Evolutionary conservation across 1,140 invertebrate genomes (phyloP).

Genomic region (Bombus waltoni): DNA sequence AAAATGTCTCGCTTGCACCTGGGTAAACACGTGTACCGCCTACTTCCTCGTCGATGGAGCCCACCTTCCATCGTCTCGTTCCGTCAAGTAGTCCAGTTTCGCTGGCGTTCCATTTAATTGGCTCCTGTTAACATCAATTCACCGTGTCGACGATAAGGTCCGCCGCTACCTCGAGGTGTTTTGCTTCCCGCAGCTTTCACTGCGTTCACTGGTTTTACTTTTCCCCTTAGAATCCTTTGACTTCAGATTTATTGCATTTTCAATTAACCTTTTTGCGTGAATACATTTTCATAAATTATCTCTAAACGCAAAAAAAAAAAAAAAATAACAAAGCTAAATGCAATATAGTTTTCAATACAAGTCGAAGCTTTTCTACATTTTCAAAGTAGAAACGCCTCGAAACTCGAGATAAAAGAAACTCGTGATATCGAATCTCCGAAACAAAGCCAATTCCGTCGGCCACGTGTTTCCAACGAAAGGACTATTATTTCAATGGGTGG

Average conservation of each 20-base stretch:
- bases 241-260: not conserved
- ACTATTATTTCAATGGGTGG: constrained; percentile 49
- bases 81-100: constrained; percentile 8
- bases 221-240: not conserved
- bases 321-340: not conserved
- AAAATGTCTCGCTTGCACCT: constrained; percentile 35
- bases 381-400: not conserved
- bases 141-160: not conserved
- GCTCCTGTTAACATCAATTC: constrained; percentile 22
- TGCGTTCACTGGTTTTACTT: constrained; percentile 1
- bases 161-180: not conserved
- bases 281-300: not conserved
- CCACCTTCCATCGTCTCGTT: not conserved
- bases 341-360: not conserved
- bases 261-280: not conserved
- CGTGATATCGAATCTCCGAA: not conserved
- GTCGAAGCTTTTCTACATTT: too few species aligned
- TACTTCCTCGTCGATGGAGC: constrained; percentile 1
- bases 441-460: not conserved
- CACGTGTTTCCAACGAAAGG: constrained; percentile 14
- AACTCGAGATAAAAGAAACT: too few species aligned
- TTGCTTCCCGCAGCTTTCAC: constrained; percentile 24
- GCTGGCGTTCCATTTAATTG: constrained; percentile 32
- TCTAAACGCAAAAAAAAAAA: not conserved
- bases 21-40: constrained; percentile 46